Percentiles rank a stretch among this genome's conserved stretches.
Conservation (phyloP, 2,113 vertebrate genomes). For the Myanophis thanlyinensis region DNA sequence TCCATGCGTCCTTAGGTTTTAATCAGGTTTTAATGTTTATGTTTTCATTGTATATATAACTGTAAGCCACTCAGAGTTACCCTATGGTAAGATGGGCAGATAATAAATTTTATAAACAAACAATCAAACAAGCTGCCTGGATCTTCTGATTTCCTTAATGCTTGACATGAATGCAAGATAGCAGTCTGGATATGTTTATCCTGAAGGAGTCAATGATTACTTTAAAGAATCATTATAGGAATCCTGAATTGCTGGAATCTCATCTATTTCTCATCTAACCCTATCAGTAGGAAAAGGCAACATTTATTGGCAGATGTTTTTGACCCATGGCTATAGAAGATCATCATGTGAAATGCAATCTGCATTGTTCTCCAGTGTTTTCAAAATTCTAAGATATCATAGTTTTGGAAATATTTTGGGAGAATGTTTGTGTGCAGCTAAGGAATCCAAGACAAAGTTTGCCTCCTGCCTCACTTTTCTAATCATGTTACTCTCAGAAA, state of each 20-base stretch:
- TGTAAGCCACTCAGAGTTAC: neutral
- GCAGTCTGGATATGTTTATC: neutral
- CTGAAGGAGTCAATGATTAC: neutral
- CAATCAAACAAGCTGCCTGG: neutral
- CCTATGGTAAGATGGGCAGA: neutral
- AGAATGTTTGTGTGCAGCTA: neutral
- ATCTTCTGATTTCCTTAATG: neutral
- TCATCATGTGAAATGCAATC: neutral
- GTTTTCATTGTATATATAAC: neutral
- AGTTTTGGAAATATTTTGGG: neutral
- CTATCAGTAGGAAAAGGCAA: neutral
- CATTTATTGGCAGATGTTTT: neutral
- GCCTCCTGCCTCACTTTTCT: neutral
- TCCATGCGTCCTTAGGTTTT: neutral
- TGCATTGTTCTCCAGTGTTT: neutral
- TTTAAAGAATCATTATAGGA: neutral
- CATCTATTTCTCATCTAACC: neutral
- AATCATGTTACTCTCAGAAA: neutral
- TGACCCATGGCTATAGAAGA: neutral
- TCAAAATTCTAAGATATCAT: neutral
- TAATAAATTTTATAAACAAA: neutral
- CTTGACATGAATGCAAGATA: neutral
- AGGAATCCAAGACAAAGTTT: neutral
- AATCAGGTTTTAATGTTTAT: neutral
- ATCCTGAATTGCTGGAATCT: neutral